Base-by-base conservation (phyloP, 2,888 invertebrate species). In the Tribolium freemani region DNA sequence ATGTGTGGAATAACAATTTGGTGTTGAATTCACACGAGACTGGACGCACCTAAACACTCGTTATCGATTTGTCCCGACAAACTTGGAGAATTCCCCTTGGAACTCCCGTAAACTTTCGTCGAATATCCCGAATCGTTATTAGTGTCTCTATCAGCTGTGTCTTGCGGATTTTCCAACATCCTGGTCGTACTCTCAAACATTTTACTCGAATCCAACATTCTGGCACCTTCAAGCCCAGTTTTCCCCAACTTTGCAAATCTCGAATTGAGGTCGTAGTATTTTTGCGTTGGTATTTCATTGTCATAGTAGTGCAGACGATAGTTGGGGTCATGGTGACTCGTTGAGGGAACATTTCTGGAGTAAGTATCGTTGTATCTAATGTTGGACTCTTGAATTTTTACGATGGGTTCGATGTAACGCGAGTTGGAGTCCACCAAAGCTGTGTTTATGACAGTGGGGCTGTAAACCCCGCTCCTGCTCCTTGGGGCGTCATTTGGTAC, bases 71-170 rank as follows among this genome's bases (percentile, higher is more conserved):
- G 84, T 48, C 91, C 91, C 38, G 92, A 93, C 56, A 93, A 87
- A 83, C 92, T 92, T 1, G 93, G 93, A n/a, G 93, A 93, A 26
- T 93, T 92, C 0, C 93, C 93, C 81, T 93, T 92, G 5, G 93
- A 93, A 76, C 93, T 93, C 0, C 93, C 93, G 76, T 93, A 94
- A 78, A 94, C 92, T 82, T 94, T 93, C 45, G 94, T 94, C 80
- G 94, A 94, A 84, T 95, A 95, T 0, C 95, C 95, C 0, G 95
- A 95, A 86, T 96, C 95, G 77, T 94, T 94, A 83, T 93, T 94
- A 0, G 91, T 91, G 79, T 93, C 93, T 63, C 91, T 85, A 77
- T 91, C 91, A 0, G 88, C 82, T 3, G 80, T 83, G 66, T 86
- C 85, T 53, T 83, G 83, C 4, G 82, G 82, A 75, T 82, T 81